These are phyloP conservation scores for Zygogramma bicolorata DNA, from an alignment of 2,888 invertebrate genomes.

Conservation along the genomic window DNA sequence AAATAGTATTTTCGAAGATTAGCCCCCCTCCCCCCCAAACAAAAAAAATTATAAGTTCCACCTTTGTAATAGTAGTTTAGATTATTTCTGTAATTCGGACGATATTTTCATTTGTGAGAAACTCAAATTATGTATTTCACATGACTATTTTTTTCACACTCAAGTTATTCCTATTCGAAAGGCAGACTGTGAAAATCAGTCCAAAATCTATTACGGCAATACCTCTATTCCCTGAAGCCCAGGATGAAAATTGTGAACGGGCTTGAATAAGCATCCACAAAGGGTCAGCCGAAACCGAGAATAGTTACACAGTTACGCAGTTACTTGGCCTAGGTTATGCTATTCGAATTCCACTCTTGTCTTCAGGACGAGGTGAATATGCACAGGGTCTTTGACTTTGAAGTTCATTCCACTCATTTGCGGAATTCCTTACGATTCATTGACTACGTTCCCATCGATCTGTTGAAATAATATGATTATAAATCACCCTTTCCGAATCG, in stretches of 20 bases:
- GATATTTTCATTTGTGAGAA: no score
- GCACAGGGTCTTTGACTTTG: constrained; percentile 40
- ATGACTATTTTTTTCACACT: no score
- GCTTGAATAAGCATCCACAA: constrained; percentile 26
- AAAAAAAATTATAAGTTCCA: no score
- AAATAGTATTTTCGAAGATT: no score
- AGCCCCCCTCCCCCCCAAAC: no score
- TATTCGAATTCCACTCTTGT: constrained; percentile 46
- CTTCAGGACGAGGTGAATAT: constrained; percentile 42
- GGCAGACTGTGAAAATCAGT: no score
- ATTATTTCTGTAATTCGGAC: no score
- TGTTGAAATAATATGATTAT: no score
- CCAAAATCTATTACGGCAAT: background rate
- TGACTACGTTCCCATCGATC: background rate
- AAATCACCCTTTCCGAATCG: no score
- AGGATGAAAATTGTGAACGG: constrained; percentile 34
- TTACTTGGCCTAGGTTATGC: constrained; percentile 12
- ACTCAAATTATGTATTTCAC: no score
- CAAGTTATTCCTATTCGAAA: no score
- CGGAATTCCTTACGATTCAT: constrained; percentile 37
- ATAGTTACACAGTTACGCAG: background rate
- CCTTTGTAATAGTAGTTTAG: no score
- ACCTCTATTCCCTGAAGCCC: background rate
- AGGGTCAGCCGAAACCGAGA: background rate
- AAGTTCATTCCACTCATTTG: constrained; percentile 39